Evolutionary conservation across 2,888 invertebrate genomes (phyloP).

Genomic region (Oligia latruncula): DNA sequence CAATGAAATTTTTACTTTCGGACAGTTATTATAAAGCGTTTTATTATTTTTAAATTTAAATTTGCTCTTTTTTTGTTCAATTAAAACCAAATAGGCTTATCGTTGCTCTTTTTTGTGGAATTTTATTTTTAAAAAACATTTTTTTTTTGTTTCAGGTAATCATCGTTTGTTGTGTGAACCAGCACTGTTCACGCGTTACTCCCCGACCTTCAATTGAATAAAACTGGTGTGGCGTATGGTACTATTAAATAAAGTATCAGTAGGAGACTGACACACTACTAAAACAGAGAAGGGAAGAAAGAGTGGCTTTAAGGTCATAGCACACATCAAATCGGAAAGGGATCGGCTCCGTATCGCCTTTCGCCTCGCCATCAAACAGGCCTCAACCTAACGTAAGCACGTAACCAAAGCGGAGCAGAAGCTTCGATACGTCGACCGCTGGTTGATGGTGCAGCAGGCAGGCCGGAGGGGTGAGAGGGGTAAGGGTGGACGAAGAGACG

Average conservation of each 20-base stretch:
- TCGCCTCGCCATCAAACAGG: no score
- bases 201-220: no score
- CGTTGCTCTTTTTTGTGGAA: constrained; percentile 7
- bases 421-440: no score
- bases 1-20: constrained; percentile 21
- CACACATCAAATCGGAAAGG: no score
- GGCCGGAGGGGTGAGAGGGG: no score
- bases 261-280: not conserved
- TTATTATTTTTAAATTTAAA: constrained; percentile 37
- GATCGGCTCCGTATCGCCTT: no score
- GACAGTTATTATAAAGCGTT: constrained; percentile 38
- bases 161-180: constrained; percentile 1
- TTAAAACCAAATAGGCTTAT: constrained; percentile 36
- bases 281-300: not conserved
- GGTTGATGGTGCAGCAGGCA: no score
- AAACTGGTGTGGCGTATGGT: not conserved
- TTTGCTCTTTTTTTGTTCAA: constrained; percentile 21
- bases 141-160: constrained; percentile 62
- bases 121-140: constrained; percentile 11
- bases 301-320: not conserved
- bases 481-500: no score
- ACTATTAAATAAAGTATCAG: not conserved
- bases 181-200: no score
- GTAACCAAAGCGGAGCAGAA: no score
- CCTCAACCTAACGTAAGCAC: no score